A percentile compares a stretch with the other conserved stretches of the same genome.
Conservation (phyloP, 2,113 vertebrate genomes). For the Chauna torquata region DNA sequence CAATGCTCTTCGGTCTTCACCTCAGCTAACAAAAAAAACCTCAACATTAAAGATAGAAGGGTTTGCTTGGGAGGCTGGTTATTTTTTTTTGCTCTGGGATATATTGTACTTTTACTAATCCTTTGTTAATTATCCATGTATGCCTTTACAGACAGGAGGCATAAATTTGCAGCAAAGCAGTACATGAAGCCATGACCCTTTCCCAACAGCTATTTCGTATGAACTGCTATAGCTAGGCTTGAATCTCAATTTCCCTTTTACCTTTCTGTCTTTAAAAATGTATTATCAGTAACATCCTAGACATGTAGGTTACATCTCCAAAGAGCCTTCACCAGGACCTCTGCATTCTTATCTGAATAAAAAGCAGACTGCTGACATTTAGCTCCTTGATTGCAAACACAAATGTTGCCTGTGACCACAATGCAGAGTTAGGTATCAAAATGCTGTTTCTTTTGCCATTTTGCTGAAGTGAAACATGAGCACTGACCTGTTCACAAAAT, state of each 20-base stretch:
- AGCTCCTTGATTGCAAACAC: slow-evolving; percentile 22
- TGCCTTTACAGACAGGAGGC: background rate
- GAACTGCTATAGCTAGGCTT: background rate
- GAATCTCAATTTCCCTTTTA: slow-evolving; percentile 25
- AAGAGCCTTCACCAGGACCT: slow-evolving; percentile 23
- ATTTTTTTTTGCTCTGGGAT: background rate
- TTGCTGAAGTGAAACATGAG: background rate
- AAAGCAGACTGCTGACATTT: slow-evolving; percentile 46
- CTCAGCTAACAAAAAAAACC: background rate
- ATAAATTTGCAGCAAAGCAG: background rate
- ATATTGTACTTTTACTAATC: background rate
- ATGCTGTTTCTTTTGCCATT: background rate
- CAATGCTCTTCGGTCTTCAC: background rate
- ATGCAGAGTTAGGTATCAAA: background rate
- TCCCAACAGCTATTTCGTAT: background rate
- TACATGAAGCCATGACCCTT: slow-evolving; percentile 4
- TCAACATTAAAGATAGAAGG: background rate
- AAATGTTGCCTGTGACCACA: background rate
- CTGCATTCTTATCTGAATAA: slow-evolving; percentile 20
- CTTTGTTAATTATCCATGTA: background rate
- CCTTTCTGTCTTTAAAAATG: slow-evolving; percentile 32
- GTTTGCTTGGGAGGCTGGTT: background rate
- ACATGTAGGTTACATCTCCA: slow-evolving; percentile 13
- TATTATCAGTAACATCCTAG: background rate
- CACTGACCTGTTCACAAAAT: background rate